Conservation (phyloP, 1,140 invertebrate genomes). For the Tetramorium simillimum region DNA sequence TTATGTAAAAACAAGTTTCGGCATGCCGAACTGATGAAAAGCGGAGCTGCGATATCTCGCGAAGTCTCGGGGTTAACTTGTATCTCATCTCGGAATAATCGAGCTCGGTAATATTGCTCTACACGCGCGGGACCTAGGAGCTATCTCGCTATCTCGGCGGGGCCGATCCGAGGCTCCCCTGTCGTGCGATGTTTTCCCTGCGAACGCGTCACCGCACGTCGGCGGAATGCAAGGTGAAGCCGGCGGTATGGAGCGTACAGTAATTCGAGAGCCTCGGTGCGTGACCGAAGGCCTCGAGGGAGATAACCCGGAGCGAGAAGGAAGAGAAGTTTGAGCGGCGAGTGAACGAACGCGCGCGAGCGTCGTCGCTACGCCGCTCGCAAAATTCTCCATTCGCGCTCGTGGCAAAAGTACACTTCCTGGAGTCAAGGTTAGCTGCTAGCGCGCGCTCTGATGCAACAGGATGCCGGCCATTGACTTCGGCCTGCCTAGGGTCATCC, state of each 20-base stretch:
- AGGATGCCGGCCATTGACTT: slow-evolving; percentile 82
- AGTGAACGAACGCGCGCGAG: slow-evolving; percentile 73
- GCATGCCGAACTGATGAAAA: neutral
- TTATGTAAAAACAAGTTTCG: neutral
- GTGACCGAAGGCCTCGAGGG: slow-evolving; percentile 32
- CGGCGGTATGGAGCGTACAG: neutral
- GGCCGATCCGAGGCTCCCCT: neutral
- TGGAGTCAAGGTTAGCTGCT: slow-evolving; percentile 81
- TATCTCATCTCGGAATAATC: neutral
- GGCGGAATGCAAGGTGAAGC: slow-evolving; percentile 41
- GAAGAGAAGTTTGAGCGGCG: slow-evolving; percentile 51
- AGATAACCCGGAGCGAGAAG: slow-evolving; percentile 62
- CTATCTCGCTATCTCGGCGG: slow-evolving; percentile 4
- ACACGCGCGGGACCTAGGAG: neutral
- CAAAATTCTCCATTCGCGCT: slow-evolving; percentile 72
- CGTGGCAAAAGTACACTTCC: slow-evolving; percentile 76
- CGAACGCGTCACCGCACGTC: slow-evolving; percentile 21
- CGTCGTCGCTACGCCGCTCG: slow-evolving; percentile 67
- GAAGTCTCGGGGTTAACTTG: neutral
- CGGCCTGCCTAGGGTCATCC: slow-evolving; percentile 29
- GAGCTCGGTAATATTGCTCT: neutral
- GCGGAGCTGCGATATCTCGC: too few species aligned
- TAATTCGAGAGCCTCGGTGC: slow-evolving; percentile 45
- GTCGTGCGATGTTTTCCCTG: slow-evolving; percentile 24
- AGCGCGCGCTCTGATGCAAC: slow-evolving; percentile 80